Evolutionary conservation across 1,140 invertebrate genomes (phyloP).

Genomic region (Cydia fagiglandana): DNA sequence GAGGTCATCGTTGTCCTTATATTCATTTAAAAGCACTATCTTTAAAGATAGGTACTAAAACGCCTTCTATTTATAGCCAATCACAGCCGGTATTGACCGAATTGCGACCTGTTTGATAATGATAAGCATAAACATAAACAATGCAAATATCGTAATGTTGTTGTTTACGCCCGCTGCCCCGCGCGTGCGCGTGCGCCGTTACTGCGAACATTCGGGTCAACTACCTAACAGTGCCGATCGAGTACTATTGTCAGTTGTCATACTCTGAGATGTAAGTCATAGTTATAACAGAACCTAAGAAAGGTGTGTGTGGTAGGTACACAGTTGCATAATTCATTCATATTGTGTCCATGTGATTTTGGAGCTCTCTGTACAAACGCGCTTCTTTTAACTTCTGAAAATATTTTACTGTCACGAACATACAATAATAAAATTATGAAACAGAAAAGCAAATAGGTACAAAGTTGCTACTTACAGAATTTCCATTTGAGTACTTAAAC

Average conservation of each 20-base stretch:
- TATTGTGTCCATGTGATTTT: too few relatives aligned
- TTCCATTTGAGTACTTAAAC: too few relatives aligned
- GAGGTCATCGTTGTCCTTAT: neutral
- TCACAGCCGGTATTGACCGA: neutral
- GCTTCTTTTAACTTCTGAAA: too few relatives aligned
- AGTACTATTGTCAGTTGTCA: neutral
- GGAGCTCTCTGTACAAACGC: too few relatives aligned
- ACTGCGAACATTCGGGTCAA: neutral
- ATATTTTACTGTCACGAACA: too few relatives aligned
- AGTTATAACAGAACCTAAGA: too few relatives aligned
- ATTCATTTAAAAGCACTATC: neutral
- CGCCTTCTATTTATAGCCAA: neutral
- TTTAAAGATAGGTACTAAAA: neutral
- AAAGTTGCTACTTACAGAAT: too few relatives aligned
- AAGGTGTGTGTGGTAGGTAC: too few relatives aligned
- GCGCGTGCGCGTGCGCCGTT: neutral
- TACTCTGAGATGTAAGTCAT: neutral
- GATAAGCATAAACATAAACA: neutral
- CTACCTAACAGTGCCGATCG: neutral
- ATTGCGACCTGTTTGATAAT: constrained; percentile 14
- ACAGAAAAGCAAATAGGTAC: too few relatives aligned
- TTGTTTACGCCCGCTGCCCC: neutral
- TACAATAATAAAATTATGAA: too few relatives aligned
- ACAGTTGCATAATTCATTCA: too few relatives aligned
- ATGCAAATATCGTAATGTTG: neutral